phyloP scores from a whole-genome alignment of 2,797 vertebrate genomes.

The Gymnopithys bicolor region DNA sequence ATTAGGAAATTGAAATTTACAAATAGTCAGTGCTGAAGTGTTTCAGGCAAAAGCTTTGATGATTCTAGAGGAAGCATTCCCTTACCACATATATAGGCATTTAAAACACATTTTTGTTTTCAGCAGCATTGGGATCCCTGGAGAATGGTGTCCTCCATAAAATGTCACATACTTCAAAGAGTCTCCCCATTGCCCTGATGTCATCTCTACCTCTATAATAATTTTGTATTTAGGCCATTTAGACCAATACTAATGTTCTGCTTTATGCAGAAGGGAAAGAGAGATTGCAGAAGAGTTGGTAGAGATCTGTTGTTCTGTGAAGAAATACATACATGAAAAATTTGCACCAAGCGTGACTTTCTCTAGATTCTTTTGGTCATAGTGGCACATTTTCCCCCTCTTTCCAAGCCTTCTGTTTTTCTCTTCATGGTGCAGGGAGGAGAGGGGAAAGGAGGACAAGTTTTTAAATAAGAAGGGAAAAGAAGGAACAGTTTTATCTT shows the following conservation, averaged over 20 bases:
- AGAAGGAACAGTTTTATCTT: not conserved
- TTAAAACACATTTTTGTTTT: not conserved
- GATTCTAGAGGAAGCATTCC: not conserved
- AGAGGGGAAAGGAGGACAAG: not conserved
- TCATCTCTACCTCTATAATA: not conserved
- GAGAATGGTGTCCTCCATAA: not conserved
- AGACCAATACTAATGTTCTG: not conserved
- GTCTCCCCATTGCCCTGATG: not conserved
- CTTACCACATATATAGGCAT: not conserved
- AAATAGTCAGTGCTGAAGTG: not conserved
- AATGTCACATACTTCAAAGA: not conserved
- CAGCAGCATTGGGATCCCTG: not conserved
- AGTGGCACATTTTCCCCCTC: not conserved
- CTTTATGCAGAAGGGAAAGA: not conserved
- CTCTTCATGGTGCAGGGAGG: not conserved
- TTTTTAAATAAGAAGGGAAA: not conserved
- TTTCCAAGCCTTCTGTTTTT: not conserved
- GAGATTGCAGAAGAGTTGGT: not conserved
- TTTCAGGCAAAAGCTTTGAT: not conserved
- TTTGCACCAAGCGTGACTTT: not conserved
- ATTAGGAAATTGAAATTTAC: not conserved
- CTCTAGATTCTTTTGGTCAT: not conserved
- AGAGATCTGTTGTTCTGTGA: not conserved
- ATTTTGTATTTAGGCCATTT: not conserved
- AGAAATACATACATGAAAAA: not conserved